These are phyloP conservation scores for Melanerpes aurifrons DNA, from an alignment of 2,113 vertebrate genomes.

Conservation along the genomic window DNA sequence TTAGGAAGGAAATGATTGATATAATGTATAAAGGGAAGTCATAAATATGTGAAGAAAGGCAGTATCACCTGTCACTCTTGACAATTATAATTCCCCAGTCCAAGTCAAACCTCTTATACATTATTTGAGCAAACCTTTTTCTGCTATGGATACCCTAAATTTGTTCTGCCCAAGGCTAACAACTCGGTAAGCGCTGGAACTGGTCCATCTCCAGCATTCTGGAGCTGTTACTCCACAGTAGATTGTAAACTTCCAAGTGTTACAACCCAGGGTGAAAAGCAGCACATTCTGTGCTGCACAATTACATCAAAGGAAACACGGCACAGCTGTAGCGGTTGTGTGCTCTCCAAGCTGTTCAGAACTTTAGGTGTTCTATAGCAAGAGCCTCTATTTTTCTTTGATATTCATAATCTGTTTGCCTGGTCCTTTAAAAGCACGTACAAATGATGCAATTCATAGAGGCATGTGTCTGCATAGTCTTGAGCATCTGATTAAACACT, in stretches of 20 bases:
- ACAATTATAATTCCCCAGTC: constrained; percentile 17
- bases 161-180: constrained; percentile 15
- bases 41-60: constrained; percentile 31
- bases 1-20: constrained; percentile 12
- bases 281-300: constrained; percentile 1
- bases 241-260: background rate
- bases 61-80: constrained; percentile 52
- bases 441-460: background rate
- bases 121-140: constrained; percentile 24
- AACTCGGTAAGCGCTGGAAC: background rate
- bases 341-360: background rate
- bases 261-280: background rate
- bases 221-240: background rate
- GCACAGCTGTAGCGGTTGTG: background rate
- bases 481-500: background rate
- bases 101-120: background rate
- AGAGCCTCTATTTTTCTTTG: background rate
- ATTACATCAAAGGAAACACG: constrained; percentile 29
- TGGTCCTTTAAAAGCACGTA: background rate
- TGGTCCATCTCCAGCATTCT: constrained; percentile 13
- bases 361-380: background rate
- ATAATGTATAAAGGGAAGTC: constrained; percentile 24
- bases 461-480: background rate
- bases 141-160: background rate
- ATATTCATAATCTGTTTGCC: background rate